Percentiles rank a stretch among this genome's conserved stretches.
Conservation (phyloP, 2,113 vertebrate genomes). For the Danionella cerebrum region DNA sequence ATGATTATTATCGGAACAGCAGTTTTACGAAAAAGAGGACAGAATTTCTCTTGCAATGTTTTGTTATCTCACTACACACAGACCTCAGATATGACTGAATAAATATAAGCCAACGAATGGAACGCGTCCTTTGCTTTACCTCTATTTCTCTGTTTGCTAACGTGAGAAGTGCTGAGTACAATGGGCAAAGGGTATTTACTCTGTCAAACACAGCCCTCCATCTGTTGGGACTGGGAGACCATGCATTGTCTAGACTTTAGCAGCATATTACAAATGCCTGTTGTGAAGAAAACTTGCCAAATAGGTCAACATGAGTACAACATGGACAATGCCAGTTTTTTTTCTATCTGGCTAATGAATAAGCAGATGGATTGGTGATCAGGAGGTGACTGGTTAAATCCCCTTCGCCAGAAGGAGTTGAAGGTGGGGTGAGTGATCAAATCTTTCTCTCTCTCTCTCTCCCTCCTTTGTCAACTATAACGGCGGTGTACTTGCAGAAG, state of each 20-base stretch:
- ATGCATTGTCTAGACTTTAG: not conserved
- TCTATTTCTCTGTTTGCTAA: conserved; percentile 16
- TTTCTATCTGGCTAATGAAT: too few relatives aligned
- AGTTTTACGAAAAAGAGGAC: not conserved
- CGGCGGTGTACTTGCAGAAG: too few relatives aligned
- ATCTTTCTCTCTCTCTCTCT: too few relatives aligned
- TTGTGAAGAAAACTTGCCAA: too few relatives aligned
- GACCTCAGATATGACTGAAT: conserved; percentile 17
- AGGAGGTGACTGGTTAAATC: too few relatives aligned
- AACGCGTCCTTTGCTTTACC: not conserved
- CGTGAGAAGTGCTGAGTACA: conserved; percentile 27
- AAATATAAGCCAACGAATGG: conserved; percentile 13
- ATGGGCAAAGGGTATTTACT: conserved; percentile 31
- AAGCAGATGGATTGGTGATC: too few relatives aligned
- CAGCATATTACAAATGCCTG: not conserved
- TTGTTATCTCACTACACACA: conserved; percentile 22
- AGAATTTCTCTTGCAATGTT: too few relatives aligned
- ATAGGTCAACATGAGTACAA: too few relatives aligned
- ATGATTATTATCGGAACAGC: not conserved
- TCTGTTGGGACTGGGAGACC: conserved; percentile 1
- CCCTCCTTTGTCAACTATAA: too few relatives aligned
- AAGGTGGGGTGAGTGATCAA: too few relatives aligned
- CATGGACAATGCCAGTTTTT: too few relatives aligned
- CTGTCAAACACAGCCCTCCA: conserved; percentile 31
- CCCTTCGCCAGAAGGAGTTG: too few relatives aligned